Percentiles rank a stretch among this genome's conserved stretches.
phyloP scores from a whole-genome alignment of 64 coral and sea anemone genomes.

The Montipora sp. region DNA sequence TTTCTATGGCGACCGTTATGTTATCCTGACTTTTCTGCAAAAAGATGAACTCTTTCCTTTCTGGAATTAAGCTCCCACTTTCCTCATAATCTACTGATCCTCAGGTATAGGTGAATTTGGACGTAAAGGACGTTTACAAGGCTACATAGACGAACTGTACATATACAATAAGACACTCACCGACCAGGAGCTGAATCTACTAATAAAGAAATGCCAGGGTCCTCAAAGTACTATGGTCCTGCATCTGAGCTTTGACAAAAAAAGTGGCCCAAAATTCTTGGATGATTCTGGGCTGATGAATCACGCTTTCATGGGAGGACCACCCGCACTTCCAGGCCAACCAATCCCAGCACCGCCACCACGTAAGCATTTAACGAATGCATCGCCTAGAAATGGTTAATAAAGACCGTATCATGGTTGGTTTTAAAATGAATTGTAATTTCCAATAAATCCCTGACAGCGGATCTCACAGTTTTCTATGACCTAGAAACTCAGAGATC shows the following conservation, averaged over 20 bases:
- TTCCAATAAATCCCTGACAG: too few relatives aligned
- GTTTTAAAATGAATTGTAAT: too few relatives aligned
- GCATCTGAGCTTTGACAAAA: conserved; percentile 89
- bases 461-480: too few relatives aligned
- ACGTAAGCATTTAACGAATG: conserved; percentile 8
- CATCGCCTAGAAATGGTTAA: too few relatives aligned
- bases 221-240: conserved; percentile 74
- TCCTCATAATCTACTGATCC: background rate
- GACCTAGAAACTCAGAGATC: too few relatives aligned
- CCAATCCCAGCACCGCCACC: conserved; percentile 48
- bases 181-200: conserved; percentile 72
- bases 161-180: conserved; percentile 93
- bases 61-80: background rate
- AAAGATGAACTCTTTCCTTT: too few relatives aligned
- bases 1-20: too few relatives aligned
- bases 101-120: conserved; percentile 80
- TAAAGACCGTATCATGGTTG: too few relatives aligned
- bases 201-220: conserved; percentile 76
- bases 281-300: conserved; percentile 93
- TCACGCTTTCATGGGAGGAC: conserved; percentile 66
- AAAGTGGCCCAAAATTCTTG: conserved; percentile 62
- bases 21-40: too few relatives aligned
- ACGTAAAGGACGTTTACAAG: conserved; percentile 71
- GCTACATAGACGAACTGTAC: conserved; percentile 94
- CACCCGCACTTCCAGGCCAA: conserved; percentile 20